Evolutionary conservation across 2,797 vertebrate species (phyloP), one percentile per base, ranked within the genome.

Genomic region (Xiphophorus birchmanni): DNA sequence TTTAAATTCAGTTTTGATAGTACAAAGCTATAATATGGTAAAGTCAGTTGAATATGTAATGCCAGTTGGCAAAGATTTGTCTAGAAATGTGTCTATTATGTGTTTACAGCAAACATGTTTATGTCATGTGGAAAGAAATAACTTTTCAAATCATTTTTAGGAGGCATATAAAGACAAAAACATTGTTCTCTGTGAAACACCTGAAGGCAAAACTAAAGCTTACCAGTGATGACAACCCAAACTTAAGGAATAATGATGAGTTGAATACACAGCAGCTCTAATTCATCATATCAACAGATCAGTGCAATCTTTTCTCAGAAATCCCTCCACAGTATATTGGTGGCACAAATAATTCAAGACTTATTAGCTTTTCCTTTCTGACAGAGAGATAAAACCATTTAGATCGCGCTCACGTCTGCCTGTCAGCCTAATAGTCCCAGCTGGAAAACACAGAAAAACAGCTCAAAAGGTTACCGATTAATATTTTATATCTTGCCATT

Each of bases 401-500:
- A 15, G 15, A 52, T 11, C 2, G 9, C 69, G 21, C 45, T 54
- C 75, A 67, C 37, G 23, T 82, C 54, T 44, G 17, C 26, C 47
- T 44, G 17, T 32, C 47, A 52, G 56, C 29, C 48, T 42, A 54
- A 65, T 26, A 18, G 13, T 40, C 44, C 26, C 18, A 50, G 52
- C 26, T 8, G 69, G 50, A 73, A 54, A 67, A 69, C 73, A 67
- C 73, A 35, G 60, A 6, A 37, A 74, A 79, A 79, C 11, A 44
- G 37, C 15, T 48, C 32, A 44, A 40, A 60, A 77, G 67, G 54
- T 73, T 67, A 48, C 35, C 23, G 37, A 29, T 67, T 65, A 74
- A 80, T 80, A 54, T 75, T 67, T 81, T 73, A 72, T 63, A 23
- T 42, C 44, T 73, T 47, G 23, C 73, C 29, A 26, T 58, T 81